phyloP scores from a whole-genome alignment of 1,140 invertebrate species.

The Temnothorax curvispinosus region DNA sequence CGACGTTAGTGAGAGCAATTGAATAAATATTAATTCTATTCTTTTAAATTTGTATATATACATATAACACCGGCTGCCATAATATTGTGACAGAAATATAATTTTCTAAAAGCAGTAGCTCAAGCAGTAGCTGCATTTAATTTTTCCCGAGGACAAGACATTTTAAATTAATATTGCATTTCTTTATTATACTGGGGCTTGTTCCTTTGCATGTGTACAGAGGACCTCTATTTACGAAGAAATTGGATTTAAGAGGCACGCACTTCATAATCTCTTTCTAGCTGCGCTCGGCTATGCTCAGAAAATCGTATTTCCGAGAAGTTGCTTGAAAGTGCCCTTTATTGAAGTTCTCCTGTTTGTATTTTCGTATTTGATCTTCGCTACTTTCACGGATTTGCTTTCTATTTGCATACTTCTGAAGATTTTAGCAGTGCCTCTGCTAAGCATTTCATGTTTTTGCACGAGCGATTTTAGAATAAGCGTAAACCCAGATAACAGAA shows the following conservation, averaged over 20 bases:
- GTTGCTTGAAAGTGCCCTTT: conserved; percentile 41
- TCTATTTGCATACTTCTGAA: conserved; percentile 24
- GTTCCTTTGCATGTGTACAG: neutral
- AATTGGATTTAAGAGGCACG: conserved; percentile 49
- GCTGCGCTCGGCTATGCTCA: conserved; percentile 8
- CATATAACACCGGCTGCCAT: neutral
- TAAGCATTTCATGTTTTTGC: conserved; percentile 21
- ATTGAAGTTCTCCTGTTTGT: conserved; percentile 50
- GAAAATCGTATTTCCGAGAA: conserved; percentile 37
- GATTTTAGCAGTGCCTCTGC: conserved; percentile 3
- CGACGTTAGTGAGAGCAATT: neutral
- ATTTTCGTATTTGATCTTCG: conserved; percentile 51
- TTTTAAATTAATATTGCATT: neutral
- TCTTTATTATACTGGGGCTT: conserved; percentile 8
- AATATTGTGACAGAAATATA: neutral
- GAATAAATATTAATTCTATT: neutral
- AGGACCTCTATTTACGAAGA: conserved; percentile 45
- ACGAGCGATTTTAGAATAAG: conserved; percentile 20
- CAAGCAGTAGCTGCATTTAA: neutral
- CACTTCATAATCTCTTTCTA: conserved; percentile 28
- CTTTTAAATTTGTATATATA: neutral
- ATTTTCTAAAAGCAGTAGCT: neutral
- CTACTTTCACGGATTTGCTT: conserved; percentile 46
- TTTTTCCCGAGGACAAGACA: neutral
- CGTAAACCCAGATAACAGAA: conserved; percentile 10